Base-by-base conservation (phyloP, 1,140 invertebrate species). In the Octopus sinensis region DNA sequence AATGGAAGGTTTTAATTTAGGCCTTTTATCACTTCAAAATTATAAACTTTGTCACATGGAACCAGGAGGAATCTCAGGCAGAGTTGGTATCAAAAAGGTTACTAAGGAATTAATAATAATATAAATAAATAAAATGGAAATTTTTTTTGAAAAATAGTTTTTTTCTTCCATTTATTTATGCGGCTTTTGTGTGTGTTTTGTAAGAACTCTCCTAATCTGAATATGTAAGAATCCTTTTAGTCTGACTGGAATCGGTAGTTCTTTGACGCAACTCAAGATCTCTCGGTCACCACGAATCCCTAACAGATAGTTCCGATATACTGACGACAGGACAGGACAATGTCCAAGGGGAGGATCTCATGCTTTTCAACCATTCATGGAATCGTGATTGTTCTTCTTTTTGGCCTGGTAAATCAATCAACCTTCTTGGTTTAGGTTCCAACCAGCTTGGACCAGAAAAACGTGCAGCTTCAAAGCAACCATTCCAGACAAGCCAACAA, bases 171-270 rank as follows among this genome's bases (percentile, higher is more conserved):
- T 43, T 43, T 43, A 43, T 43, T 43, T 43, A 43, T 43, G 30
- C 30, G 3, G 30, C 3, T 43, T 43, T 43, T 43, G 30, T 43
- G n/a, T n/a, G 30, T 43, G 30, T 43, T 43, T 43, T 43, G 30
- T 43, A 62, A 62, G 56, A 12, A 12, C 17, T 73, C 30, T 10
- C 17, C 51, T 78, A 79, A 5, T 79, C 53, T 6, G n/a, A 13
- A 12, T 54, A 79, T 13, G 78, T 79, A 79, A 43, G 23, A 54
- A 79, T 6, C 78, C 53, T 53, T 79, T 79, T 23, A 79, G 23
- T 79, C 17, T 79, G 4, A 4, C 54, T 79, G 78, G 54, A 30
- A 56, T 30, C 12, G 53, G 54, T 53, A 79, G 54, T 10, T 54
- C 52, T 6, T 17, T 30, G 13, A 79, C 52, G 17, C 43, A 9